These are phyloP conservation scores for Hydrotaea cyrtoneurina DNA, from an alignment of 2,888 invertebrate genomes.

Conservation along the genomic window DNA sequence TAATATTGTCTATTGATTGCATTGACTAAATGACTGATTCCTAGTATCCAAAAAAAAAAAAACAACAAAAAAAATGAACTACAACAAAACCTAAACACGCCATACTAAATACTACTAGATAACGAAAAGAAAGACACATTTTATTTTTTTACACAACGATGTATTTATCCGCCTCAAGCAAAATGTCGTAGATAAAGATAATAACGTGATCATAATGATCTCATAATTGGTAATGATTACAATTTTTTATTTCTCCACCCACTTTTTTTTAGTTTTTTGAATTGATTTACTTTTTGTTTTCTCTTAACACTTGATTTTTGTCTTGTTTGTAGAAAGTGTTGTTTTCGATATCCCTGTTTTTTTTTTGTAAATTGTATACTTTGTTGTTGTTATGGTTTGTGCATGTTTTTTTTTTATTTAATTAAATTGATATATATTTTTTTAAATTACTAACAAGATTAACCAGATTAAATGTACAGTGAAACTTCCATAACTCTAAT, in stretches of 20 bases:
- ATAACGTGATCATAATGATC: slow-evolving; percentile 61
- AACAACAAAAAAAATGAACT: background rate
- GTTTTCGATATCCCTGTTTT: background rate
- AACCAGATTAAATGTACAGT: no score
- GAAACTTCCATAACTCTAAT: no score
- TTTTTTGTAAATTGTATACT: slow-evolving; percentile 44
- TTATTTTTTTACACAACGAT: slow-evolving; percentile 36
- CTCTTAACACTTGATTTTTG: slow-evolving; percentile 19
- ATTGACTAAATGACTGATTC: slow-evolving; percentile 42
- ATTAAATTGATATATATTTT: slow-evolving; percentile 1
- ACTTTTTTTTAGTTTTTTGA: slow-evolving; percentile 30
- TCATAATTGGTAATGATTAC: slow-evolving; percentile 65
- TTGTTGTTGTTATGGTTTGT: slow-evolving; percentile 63
- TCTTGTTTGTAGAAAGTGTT: slow-evolving; percentile 17
- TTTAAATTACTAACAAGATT: slow-evolving; percentile 22
- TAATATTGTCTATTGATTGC: slow-evolving; percentile 75
- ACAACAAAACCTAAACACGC: slow-evolving; percentile 11
- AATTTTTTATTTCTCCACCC: slow-evolving; percentile 31
- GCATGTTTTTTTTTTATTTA: slow-evolving; percentile 42
- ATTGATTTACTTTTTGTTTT: slow-evolving; percentile 25
- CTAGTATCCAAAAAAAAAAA: slow-evolving; percentile 40
- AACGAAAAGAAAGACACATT: slow-evolving; percentile 41
- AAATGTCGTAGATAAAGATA: slow-evolving; percentile 20
- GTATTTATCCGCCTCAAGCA: background rate
- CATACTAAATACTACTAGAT: slow-evolving; percentile 1